A percentile compares a stretch with the other conserved stretches of the same genome.
Evolutionary conservation across 2,797 vertebrate species (phyloP).

Genomic region (Arctocebus calabarensis): DNA sequence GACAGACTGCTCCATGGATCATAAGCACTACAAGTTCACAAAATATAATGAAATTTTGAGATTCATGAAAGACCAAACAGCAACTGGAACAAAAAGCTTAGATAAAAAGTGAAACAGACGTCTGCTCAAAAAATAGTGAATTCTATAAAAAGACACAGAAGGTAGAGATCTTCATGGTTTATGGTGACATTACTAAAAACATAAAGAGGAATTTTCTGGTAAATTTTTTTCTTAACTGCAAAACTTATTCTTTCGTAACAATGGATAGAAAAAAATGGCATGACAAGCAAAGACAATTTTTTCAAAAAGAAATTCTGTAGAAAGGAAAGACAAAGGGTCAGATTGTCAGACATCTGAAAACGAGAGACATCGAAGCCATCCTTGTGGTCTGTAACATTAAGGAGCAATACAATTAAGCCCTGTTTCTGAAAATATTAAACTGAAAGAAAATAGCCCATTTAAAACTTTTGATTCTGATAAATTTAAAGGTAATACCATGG

Average conservation of each 20-base stretch:
- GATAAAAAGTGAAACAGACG: slow-evolving; percentile 55
- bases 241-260: slow-evolving; percentile 50
- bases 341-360: slow-evolving; percentile 10
- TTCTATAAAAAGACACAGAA: slow-evolving; percentile 57
- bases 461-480: slow-evolving; percentile 47
- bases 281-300: not conserved
- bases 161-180: not conserved
- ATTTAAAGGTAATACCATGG: not conserved
- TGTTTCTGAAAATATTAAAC: slow-evolving; percentile 37
- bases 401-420: slow-evolving; percentile 35
- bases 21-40: slow-evolving; percentile 51
- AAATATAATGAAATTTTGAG: slow-evolving; percentile 65
- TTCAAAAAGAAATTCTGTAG: slow-evolving; percentile 56
- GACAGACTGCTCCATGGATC: slow-evolving; percentile 15
- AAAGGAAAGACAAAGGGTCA: slow-evolving; percentile 22
- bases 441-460: slow-evolving; percentile 47
- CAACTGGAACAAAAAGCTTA: slow-evolving; percentile 57
- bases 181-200: slow-evolving; percentile 35
- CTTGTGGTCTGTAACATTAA: slow-evolving; percentile 7
- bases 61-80: slow-evolving; percentile 59
- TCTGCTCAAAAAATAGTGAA: slow-evolving; percentile 14
- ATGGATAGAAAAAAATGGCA: not conserved
- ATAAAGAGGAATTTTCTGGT: not conserved
- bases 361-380: not conserved
- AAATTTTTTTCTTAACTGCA: slow-evolving; percentile 43